These are phyloP conservation scores for Automeris io DNA, from an alignment of 2,888 invertebrate genomes.

Conservation along the genomic window DNA sequence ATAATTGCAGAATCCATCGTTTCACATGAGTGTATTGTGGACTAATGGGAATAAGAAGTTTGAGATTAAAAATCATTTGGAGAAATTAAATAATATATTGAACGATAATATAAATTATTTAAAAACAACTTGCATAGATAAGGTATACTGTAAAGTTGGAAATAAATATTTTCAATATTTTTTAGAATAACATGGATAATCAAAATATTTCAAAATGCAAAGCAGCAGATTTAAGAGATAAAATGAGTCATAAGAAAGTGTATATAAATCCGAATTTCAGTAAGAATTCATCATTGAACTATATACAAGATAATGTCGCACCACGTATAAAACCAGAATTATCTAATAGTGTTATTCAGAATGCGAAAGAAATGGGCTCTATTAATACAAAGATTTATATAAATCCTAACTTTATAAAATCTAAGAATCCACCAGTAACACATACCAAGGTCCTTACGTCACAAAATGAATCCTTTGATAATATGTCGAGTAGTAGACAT, in stretches of 20 bases:
- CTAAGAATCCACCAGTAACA: not conserved
- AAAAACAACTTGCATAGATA: constrained; percentile 67
- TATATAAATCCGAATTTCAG: constrained; percentile 67
- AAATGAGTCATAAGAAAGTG: constrained; percentile 37
- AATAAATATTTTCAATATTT: constrained; percentile 82
- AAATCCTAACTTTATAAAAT: constrained; percentile 59
- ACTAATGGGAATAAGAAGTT: constrained; percentile 80
- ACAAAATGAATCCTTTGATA: not conserved
- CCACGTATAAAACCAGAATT: constrained; percentile 56
- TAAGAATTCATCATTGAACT: constrained; percentile 13
- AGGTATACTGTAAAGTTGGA: constrained; percentile 83
- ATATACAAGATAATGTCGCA: constrained; percentile 14
- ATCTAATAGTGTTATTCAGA: constrained; percentile 24
- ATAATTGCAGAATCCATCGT: constrained; percentile 84
- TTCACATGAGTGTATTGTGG: constrained; percentile 92
- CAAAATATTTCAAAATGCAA: constrained; percentile 11
- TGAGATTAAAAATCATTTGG: constrained; percentile 60
- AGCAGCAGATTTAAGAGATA: constrained; percentile 18
- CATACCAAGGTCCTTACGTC: not conserved
- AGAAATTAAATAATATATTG: constrained; percentile 61
- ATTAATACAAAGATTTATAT: constrained; percentile 55
- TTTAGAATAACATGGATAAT: constrained; percentile 41
- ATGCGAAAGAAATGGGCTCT: no score
- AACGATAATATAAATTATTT: constrained; percentile 45
- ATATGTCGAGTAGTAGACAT: not conserved